Evolutionary conservation across 1,140 invertebrate species (phyloP), one percentile per base, ranked within the genome.

Genomic region (Panagrolaimus sp.): DNA sequence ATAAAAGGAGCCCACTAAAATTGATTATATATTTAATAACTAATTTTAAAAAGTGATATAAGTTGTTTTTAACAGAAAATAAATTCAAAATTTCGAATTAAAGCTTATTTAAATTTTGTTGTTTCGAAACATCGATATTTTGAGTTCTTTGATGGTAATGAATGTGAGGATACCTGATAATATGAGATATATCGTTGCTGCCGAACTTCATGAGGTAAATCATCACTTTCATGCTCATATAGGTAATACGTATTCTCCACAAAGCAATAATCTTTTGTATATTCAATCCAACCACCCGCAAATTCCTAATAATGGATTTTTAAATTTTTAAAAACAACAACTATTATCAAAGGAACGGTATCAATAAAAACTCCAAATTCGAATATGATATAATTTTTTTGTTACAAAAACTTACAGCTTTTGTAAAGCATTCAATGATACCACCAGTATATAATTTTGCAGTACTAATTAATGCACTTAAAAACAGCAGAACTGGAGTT

Each of bases 1-100:
- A 78, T 80, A 38, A 80, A 78, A 5, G 77, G 77, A 2, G 77
- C 78, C 76, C 76, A 78, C 74, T 78, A 71, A 70, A 73, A 57
- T n/a, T n/a, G n/a, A n/a, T n/a, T n/a, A n/a, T n/a, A 23, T 14
- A 70, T 27, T 20, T 16, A 44, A 4, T 3, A 13, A 25, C 11
- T 16, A 27, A 53, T 63, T 63, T 13, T 9, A 57, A 38, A 23
- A 57, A 57, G 20, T n/a, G n/a, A n/a, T n/a, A n/a, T n/a, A 20
- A 23, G 51, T 53, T 53, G 9, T 53, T 53, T n/a, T n/a, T n/a
- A n/a, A n/a, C n/a, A n/a, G n/a, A n/a, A n/a, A n/a, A n/a, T n/a
- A n/a, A n/a, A n/a, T n/a, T n/a, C n/a, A n/a, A n/a, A n/a, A n/a
- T n/a, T n/a, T n/a, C n/a, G n/a, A n/a, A n/a, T n/a, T n/a, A n/a